Evolutionary conservation across 2,888 invertebrate genomes (phyloP), one percentile per base, ranked within the genome.

Genomic region (Drosophila multiciliata): DNA sequence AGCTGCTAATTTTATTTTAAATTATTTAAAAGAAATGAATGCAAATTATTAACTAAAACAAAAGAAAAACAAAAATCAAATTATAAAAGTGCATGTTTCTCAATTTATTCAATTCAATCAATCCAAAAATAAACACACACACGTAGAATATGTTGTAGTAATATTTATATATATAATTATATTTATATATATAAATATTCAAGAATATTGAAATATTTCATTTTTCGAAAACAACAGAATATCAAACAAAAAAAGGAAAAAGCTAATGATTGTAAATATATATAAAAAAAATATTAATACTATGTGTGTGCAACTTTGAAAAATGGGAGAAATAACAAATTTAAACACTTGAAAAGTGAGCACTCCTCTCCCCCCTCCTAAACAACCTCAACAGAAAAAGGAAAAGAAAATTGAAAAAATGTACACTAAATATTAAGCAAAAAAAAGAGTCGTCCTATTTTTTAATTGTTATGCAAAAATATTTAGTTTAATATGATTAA

Each of bases 141-240:
- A 66, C 65, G 69, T 90, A 84, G 86, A 55, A 84, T 90, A 85
- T 85, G 81, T 81, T 89, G 69, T 85, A 79, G 73, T 61, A 76
- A 76, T 87, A 78, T 87, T 3, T n/a, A 42, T 42, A 42, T 42
- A 20, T 42, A 20, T 12, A 12, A 12, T 12, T 42, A 38, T 9
- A n/a, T 40, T n/a, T 40, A 11, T 42, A 42, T 42, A 42, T 42
- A 42, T n/a, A 5, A 73, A 68, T 87, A 84, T 53, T 35, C 17
- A 66, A 67, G 69, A 74, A 85, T 79, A 85, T 74, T 61, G 33
- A 71, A 68, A 48, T 49, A 55, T 38, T 54, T 55, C 53, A 62
- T 65, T 62, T 48, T 33, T 66, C 49, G 54, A 42, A 72, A 26
- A n/a, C 9, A 23, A 32, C 12, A 42, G 42, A 32, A 9, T 57